Evolutionary conservation across 2,113 vertebrate species (phyloP).

Genomic region (Hystrix cristata): DNA sequence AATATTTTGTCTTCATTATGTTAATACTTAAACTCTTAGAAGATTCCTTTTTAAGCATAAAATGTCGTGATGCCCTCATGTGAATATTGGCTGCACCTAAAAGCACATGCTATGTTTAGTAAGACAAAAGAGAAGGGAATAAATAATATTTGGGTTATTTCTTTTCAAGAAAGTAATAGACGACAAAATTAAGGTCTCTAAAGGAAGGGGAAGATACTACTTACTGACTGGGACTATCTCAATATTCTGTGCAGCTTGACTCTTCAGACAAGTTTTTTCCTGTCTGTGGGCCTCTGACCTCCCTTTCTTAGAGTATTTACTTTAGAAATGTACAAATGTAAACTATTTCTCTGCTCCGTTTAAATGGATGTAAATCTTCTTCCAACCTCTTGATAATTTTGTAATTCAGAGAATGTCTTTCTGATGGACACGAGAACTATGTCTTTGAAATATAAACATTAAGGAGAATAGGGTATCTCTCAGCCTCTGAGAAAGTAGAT

Average conservation of each 20-base stretch:
- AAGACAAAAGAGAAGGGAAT: background rate
- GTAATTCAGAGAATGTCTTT: background rate
- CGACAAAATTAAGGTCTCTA: background rate
- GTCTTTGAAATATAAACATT: conserved; percentile 13
- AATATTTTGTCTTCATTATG: conserved; percentile 62
- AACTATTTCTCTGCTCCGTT: background rate
- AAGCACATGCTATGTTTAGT: background rate
- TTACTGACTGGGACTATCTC: background rate
- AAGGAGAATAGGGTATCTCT: background rate
- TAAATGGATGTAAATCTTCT: background rate
- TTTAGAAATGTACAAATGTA: conserved; percentile 1
- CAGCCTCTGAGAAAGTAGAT: background rate
- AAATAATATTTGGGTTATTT: background rate
- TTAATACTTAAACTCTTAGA: conserved; percentile 31
- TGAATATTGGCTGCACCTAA: conserved; percentile 38
- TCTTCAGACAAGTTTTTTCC: conserved; percentile 23
- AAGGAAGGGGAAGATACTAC: background rate
- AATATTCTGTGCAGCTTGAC: background rate
- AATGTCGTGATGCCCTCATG: background rate
- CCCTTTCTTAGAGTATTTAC: background rate
- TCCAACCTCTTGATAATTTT: background rate
- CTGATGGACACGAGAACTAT: background rate
- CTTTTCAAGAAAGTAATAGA: conserved; percentile 29
- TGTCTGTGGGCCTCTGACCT: background rate
- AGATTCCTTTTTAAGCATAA: conserved; percentile 40